Base-by-base conservation (phyloP, 2,113 vertebrate species). In the Menidia beryllina region DNA sequence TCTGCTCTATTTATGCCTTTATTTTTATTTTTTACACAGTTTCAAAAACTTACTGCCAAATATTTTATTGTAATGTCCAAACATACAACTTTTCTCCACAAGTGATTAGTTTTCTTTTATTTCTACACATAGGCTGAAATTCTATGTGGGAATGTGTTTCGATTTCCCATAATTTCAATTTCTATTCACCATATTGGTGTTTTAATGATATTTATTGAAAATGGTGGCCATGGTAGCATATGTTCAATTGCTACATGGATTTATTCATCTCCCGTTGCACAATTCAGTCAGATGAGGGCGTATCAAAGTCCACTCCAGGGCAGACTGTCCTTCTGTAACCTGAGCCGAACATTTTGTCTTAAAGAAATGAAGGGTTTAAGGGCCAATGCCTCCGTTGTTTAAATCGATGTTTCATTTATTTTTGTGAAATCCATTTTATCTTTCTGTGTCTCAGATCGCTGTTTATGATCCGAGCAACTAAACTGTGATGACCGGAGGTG, bases 111-210 rank as follows among this genome's bases (percentile, higher is more conserved):
- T 34, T 34, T 8, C 8, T 30, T 65, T n/a, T 57, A 76, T 77
- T 69, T 58, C 1, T 48, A 62, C 53, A 63, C 50, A 55, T 41
- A 27, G 70, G n/a, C 55, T 82, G 27, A 63, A 76, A 60, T 53
- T 48, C 51, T 51, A 49, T 48, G 41, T 72, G 47, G 69, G 72
- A 58, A 59, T 50, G 19, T 48, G 19, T 72, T 60, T 47, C n/a
- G 24, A 77, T 81, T 87, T 69, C 70, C 64, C 17, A 30, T 58
- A 63, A 69, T 77, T 83, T 79, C 50, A 64, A 69, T 75, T 59
- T 45, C 61, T 88, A 75, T 90, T 81, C 92, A 92, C 91, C 93
- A 94, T 91, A 93, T 94, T 94, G 93, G 93, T 93, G 92, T 69
- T 90, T 82, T 86, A 70, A 74, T 75, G 47, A 59, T 91, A 87